Conservation (phyloP, 53 echinoderm and acorn worm genomes). For the Luidia sarsii region DNA sequence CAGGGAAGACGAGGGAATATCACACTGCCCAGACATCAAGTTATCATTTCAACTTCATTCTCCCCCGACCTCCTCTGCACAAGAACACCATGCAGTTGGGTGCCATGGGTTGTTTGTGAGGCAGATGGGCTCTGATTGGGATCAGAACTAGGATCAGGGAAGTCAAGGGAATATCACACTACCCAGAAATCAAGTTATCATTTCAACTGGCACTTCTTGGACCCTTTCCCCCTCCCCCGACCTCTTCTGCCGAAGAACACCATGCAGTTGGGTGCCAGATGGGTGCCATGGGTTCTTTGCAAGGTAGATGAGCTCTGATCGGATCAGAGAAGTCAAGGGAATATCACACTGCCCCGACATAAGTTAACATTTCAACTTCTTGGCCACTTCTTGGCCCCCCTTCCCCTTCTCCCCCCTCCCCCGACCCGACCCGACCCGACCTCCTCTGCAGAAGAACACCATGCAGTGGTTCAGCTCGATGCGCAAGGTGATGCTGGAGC, state of each 20-base stretch:
- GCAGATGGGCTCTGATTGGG: too few relatives aligned
- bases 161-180: not conserved
- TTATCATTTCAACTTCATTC: not conserved
- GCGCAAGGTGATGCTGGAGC: slow-evolving; percentile 78
- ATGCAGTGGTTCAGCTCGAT: slow-evolving; percentile 60
- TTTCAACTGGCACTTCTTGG: too few relatives aligned
- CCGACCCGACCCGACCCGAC: too few relatives aligned
- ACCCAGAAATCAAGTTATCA: not conserved
- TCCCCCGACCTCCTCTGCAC: too few relatives aligned
- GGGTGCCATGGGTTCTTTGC: too few relatives aligned
- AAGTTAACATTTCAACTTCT: not conserved
- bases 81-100: slow-evolving; percentile 48
- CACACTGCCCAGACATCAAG: not conserved
- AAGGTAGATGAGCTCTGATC: too few relatives aligned
- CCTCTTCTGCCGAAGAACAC: too few relatives aligned
- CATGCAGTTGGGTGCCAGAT: too few relatives aligned
- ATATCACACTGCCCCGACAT: not conserved
- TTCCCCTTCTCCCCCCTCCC: too few relatives aligned
- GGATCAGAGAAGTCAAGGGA: not conserved
- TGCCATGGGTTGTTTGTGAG: too few relatives aligned
- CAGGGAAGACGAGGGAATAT: not conserved
- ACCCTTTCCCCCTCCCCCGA: too few relatives aligned
- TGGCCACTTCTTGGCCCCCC: not conserved
- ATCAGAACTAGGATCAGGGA: too few relatives aligned
- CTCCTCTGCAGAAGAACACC: slow-evolving; percentile 40